Base-by-base conservation (phyloP, 2,888 invertebrate genomes). In the Lamproptera curius region DNA sequence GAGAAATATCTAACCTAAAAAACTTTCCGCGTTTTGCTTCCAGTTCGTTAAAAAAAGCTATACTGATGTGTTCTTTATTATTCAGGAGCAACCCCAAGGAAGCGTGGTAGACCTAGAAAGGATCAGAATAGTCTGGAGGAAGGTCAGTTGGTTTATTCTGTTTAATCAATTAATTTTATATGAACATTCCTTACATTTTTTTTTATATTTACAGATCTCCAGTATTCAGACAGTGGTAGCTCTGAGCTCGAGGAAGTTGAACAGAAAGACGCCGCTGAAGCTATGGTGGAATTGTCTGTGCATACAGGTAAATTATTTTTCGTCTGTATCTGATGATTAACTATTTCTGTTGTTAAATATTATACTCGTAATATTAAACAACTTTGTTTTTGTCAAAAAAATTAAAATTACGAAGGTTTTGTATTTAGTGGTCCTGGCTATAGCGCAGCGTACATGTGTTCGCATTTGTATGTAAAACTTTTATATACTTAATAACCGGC, bases 61-160 rank as follows among this genome's bases (percentile, higher is more conserved):
- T 6, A 23, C 8, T 23, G 4, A 23, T 23, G n/a, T 10, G 10
- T 2, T 28, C 8, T 28, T 28, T 17, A 44, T 67, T 5, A 64
- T 67, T 11, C 61, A 83, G 79, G 78, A 42, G 85, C 73, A 5
- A 72, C 83, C 2, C 83, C 80, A 1, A 75, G 83, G 17, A 88
- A 86, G 54, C 81, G 89, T 5, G 86, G 79, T 28, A 70, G 86
- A 42, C 86, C 86, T 9, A 76, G 70, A 46, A 84, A 83, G 56
- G 92, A 92, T 65, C 92, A 92, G 68, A 92, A 93, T 73, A 91
- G 92, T 59, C 85, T 93, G 59, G 93, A 92, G 79, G 93, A 93
- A 88, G 93, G 93, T 93, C 85, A 76, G 73, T 47, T 20, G 3
- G 4, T 6, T 8, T 6, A 4, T 23, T 6, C 23, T 8, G 8